A percentile compares a stretch with the other conserved stretches of the same genome.
phyloP scores from a whole-genome alignment of 2,888 invertebrate species.

The Atrina japonica region DNA sequence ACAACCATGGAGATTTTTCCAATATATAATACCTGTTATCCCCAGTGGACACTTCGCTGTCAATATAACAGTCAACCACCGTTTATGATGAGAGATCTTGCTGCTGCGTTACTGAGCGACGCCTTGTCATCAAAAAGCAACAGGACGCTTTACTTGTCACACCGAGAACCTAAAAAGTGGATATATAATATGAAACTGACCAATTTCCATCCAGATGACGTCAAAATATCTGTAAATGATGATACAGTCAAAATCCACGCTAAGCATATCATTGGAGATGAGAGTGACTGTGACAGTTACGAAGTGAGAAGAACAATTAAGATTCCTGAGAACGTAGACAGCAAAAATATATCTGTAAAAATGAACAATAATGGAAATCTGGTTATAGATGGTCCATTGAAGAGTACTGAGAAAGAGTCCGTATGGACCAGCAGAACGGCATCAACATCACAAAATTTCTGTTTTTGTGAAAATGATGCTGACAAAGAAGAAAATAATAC shows the following conservation, averaged over 20 bases:
- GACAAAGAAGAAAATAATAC: not conserved
- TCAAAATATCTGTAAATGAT: conserved; percentile 1
- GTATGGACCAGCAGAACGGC: too few relatives aligned
- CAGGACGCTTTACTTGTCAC: too few relatives aligned
- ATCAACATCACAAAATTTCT: too few relatives aligned
- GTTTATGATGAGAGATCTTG: too few relatives aligned
- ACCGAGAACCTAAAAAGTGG: conserved; percentile 16
- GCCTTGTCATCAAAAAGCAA: too few relatives aligned
- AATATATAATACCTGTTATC: too few relatives aligned
- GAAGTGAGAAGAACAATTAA: conserved; percentile 1
- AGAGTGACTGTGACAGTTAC: not conserved
- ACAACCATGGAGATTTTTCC: too few relatives aligned
- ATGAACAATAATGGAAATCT: conserved; percentile 7
- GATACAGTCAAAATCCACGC: conserved; percentile 1
- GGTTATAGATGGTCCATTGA: conserved; percentile 2
- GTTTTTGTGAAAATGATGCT: not conserved
- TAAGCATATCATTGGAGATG: conserved; percentile 3
- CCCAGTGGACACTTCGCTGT: too few relatives aligned
- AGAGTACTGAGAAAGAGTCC: conserved; percentile 1
- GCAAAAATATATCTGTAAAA: not conserved
- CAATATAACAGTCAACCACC: too few relatives aligned
- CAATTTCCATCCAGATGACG: conserved; percentile 10
- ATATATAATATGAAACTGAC: not conserved
- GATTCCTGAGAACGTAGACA: conserved; percentile 8
- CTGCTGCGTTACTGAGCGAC: too few relatives aligned